A percentile compares a stretch with the other conserved stretches of the same genome.
These are phyloP conservation scores for Pseudonaja textilis DNA, from an alignment of 2,113 vertebrate species.

Conservation along the genomic window DNA sequence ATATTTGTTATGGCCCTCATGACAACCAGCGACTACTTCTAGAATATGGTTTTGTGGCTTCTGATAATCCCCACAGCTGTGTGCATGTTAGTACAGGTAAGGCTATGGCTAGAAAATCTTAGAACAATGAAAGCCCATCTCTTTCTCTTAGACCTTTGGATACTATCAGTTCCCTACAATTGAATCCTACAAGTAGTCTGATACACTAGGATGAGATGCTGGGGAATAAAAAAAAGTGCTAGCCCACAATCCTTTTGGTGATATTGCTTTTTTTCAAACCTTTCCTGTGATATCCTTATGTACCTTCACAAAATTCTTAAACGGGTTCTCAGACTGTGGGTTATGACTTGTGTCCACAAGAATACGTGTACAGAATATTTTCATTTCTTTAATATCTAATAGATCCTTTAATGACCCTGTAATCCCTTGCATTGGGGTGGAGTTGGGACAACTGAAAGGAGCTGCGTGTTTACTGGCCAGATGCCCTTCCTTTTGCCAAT, in stretches of 20 bases:
- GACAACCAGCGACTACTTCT: conserved; percentile 89
- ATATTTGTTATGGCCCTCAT: conserved; percentile 92
- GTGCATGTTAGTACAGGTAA: conserved; percentile 83
- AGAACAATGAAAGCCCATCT: background rate
- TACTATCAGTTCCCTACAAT: background rate
- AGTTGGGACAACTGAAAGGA: too few species aligned
- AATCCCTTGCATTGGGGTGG: too few species aligned
- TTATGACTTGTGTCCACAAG: background rate
- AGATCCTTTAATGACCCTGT: too few species aligned
- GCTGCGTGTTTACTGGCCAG: too few species aligned
- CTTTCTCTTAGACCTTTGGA: background rate
- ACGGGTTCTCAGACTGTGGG: background rate
- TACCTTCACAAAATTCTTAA: background rate
- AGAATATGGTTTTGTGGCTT: conserved; percentile 88
- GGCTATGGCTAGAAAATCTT: background rate
- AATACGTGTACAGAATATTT: background rate
- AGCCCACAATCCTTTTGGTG: background rate
- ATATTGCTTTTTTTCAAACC: background rate
- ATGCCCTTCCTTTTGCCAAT: too few species aligned
- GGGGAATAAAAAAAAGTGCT: background rate
- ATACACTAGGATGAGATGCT: background rate
- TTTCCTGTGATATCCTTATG: background rate
- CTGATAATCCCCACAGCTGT: conserved; percentile 82
- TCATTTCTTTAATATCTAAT: background rate
- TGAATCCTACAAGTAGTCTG: background rate